Evolutionary conservation across 2,113 vertebrate genomes (phyloP), one percentile per base, ranked within the genome.

Genomic region (Mola mola): DNA sequence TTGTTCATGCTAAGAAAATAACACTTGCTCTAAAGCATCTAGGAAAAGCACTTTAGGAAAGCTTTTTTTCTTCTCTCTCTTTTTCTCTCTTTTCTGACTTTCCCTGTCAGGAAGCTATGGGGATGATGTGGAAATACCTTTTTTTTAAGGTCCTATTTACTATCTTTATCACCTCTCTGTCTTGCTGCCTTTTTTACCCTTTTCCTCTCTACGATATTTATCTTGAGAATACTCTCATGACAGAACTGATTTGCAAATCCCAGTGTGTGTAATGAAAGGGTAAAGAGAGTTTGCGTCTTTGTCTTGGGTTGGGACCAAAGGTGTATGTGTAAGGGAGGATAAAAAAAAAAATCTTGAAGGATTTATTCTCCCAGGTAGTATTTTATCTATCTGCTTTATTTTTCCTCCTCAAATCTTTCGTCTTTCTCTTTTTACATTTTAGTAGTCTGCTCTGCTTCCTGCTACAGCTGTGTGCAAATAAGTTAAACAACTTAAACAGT

Each of bases 1-100:
- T 78, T 58, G 75, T 59, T 69, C 20, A 55, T 58, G 53, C 55
- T 80, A 37, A 56, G 66, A 72, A 80, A 78, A 82, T 71, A 79
- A 57, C 42, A 71, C 65, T 79, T 62, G 31, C 63, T 68, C 43
- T 26, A 25, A 66, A 52, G 60, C 49, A 66, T 63, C 36, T 5
- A 10, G 51, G 56, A 40, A 74, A 57, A 70, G 47, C 43, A 61
- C 28, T 61, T 12, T 8, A 49, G 68, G 75, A 58, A 81, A 79
- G 75, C 31, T 42, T 57, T 52, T 44, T 26, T n/a, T n/a, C n/a
- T n/a, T n/a, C n/a, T n/a, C n/a, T n/a, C n/a, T n/a, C n/a, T n/a
- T n/a, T n/a, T n/a, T n/a, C n/a, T n/a, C n/a, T n/a, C n/a, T n/a
- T n/a, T n/a, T n/a, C n/a, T n/a, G n/a, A n/a, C n/a, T 19, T 17